These are phyloP conservation scores for Taphrorychus bicolor DNA, from an alignment of 2,888 invertebrate genomes.

Conservation along the genomic window DNA sequence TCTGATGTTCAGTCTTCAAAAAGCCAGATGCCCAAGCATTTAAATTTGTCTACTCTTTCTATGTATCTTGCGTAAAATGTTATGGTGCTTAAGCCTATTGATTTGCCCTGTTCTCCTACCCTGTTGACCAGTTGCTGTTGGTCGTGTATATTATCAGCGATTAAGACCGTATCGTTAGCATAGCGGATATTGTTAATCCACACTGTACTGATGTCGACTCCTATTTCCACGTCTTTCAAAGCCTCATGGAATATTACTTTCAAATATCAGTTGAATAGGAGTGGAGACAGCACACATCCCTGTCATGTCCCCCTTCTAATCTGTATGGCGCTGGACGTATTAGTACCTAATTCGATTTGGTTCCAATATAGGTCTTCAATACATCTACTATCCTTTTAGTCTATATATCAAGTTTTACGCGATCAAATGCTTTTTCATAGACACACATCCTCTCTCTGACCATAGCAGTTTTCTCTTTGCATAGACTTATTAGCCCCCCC, in stretches of 20 bases:
- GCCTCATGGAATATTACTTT: not conserved
- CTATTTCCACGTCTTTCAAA: not conserved
- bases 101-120: too few relatives aligned
- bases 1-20: too few relatives aligned
- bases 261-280: not conserved
- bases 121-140: too few relatives aligned
- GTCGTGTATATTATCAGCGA: too few relatives aligned
- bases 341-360: too few relatives aligned
- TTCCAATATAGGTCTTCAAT: not conserved
- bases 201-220: not conserved
- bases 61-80: too few relatives aligned
- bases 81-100: too few relatives aligned
- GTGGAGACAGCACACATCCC: not conserved
- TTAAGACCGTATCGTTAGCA: too few relatives aligned
- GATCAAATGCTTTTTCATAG: not conserved
- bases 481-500: too few relatives aligned
- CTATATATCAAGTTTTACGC: not conserved
- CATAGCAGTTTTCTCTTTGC: not conserved
- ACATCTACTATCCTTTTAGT: not conserved
- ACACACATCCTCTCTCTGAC: not conserved
- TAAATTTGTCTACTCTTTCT: too few relatives aligned
- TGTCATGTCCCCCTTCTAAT: not conserved
- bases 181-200: too few relatives aligned
- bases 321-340: not conserved
- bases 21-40: too few relatives aligned